Base-by-base conservation (phyloP, 2,113 vertebrate genomes). In the Prionailurus viverrinus region DNA sequence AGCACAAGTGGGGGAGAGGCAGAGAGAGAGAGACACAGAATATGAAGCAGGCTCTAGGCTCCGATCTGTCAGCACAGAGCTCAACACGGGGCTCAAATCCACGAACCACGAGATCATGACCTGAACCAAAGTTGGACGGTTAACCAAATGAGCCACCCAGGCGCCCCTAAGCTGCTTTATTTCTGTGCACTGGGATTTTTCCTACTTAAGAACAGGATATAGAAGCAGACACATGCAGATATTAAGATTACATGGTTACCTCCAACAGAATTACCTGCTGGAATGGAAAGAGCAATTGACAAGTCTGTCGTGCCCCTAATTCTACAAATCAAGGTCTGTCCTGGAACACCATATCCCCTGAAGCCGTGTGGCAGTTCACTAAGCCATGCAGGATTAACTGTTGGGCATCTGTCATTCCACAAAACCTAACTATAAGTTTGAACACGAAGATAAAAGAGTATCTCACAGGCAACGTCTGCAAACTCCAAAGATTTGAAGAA, bases 401-500 rank as follows among this genome's bases (percentile, higher is more conserved):
- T 12, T 81, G 27, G 76, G 84, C 90, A 69, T 5, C 68, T 36
- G 19, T 76, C 74, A 83, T 31, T 86, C 48, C 69, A 90, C 9
- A 88, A 94, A 71, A 33, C 23, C 63, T n/a, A 87, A 58, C 0
- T 45, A 8, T 45, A 96, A 95, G 71, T 97, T 5, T 96, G 31
- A 95, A 69, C 2, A 89, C 96, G 58, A 95, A 55, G 27, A 51
- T 33, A 10, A 31, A 53, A 95, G 27, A 89, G 16, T 79, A 84
- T 51, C 13, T 15, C 27, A 39, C 21, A 5, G 7, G 23, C 33
- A 78, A 84, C n/a, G n/a, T 48, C 58, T n/a, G 68, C 61, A 69
- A 39, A 76, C 41, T 90, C 33, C 66, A 95, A 85, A 96, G 55
- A 84, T 71, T 81, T 94, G 92, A 83, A 79, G 74, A 82, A 97